A percentile compares a stretch with the other conserved stretches of the same genome.
Conservation (phyloP, 2,797 vertebrate genomes). For the Neopelma chrysocephalum region DNA sequence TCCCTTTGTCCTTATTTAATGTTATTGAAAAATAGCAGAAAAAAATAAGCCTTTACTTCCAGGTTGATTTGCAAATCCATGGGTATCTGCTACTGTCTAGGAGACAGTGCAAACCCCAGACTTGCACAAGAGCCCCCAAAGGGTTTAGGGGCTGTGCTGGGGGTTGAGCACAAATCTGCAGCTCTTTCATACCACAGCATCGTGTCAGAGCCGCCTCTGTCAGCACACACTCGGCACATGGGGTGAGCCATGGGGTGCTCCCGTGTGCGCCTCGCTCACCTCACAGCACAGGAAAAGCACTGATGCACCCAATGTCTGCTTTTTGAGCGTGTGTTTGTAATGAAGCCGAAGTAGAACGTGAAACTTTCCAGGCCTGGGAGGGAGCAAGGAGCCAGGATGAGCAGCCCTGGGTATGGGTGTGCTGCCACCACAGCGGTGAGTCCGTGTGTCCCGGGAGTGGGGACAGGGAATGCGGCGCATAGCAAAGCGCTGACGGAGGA, state of each 20-base stretch:
- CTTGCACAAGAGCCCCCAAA: accelerated
- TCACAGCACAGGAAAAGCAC: accelerated
- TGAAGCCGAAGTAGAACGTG: accelerated
- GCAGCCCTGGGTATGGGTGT: accelerated
- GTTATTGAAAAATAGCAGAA: not conserved
- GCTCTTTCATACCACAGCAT: accelerated
- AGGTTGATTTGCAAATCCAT: not conserved
- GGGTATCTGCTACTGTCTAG: not conserved
- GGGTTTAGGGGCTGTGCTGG: accelerated
- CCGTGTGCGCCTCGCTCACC: accelerated
- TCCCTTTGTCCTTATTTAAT: not conserved
- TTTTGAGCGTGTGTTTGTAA: not conserved
- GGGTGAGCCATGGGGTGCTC: accelerated
- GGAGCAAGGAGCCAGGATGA: accelerated
- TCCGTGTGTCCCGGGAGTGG: accelerated
- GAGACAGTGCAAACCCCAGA: not conserved
- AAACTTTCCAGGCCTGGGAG: not conserved
- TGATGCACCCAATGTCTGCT: not conserved
- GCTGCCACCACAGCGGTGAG: not conserved
- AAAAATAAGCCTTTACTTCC: not conserved
- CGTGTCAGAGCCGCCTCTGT: accelerated
- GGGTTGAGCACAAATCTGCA: not conserved
- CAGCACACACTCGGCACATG: accelerated
- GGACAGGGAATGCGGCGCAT: not conserved
- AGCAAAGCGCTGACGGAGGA: not conserved